Percentiles rank a stretch among this genome's conserved stretches.
Evolutionary conservation across 2,888 invertebrate species (phyloP).

Genomic region (Macrosiphum euphorbiae): DNA sequence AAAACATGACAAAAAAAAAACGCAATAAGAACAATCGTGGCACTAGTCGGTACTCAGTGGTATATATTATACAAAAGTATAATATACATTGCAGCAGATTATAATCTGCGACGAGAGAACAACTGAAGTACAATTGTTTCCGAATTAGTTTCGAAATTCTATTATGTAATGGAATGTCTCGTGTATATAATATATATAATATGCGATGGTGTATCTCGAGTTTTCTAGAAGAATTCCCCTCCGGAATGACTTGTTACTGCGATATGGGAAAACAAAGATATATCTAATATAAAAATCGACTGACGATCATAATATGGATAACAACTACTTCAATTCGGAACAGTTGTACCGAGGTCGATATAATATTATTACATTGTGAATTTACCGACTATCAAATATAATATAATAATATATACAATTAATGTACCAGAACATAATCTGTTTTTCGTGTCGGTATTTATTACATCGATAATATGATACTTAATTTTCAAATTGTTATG

Average conservation of each 20-base stretch:
- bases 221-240: conserved; percentile 15
- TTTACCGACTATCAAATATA: too few species aligned
- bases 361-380: background rate
- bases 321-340: background rate
- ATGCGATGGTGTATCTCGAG: background rate
- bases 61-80: background rate
- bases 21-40: background rate
- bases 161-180: conserved; percentile 15
- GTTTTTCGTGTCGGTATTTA: too few species aligned
- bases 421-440: too few species aligned
- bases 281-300: background rate
- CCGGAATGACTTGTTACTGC: background rate
- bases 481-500: too few species aligned
- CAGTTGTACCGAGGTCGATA: background rate
- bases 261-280: background rate
- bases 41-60: background rate
- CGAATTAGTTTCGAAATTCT: conserved; percentile 27
- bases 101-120: background rate
- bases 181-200: background rate
- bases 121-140: conserved; percentile 11
- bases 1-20: background rate
- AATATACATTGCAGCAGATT: conserved; percentile 15
- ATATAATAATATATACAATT: too few species aligned
- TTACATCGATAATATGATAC: too few species aligned
- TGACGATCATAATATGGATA: too few species aligned